Conservation (phyloP, 2,113 vertebrate species). For the Peromyscus maniculatus region DNA sequence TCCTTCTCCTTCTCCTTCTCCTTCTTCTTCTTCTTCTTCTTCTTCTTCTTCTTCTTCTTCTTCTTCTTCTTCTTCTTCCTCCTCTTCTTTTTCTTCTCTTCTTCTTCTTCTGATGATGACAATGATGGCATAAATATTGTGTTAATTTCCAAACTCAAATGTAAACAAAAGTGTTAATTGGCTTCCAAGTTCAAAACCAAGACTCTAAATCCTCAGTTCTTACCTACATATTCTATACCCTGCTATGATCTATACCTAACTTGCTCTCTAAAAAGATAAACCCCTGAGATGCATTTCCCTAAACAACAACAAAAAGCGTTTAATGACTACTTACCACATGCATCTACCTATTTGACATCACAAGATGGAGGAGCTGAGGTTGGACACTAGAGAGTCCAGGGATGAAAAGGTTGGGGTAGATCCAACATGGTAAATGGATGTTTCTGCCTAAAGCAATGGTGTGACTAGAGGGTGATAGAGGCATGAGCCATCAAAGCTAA, state of each 20-base stretch:
- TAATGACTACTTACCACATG: background rate
- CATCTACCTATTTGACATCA: background rate
- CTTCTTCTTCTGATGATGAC: too few species aligned
- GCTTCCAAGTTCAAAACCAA: background rate
- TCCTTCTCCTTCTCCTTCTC: too few species aligned
- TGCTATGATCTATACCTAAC: background rate
- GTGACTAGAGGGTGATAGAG: background rate
- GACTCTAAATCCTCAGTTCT: background rate
- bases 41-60: too few species aligned
- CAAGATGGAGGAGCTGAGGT: background rate
- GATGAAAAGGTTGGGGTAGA: background rate
- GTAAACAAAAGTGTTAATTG: background rate
- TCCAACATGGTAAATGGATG: too few species aligned
- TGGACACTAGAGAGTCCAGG: fast-evolving
- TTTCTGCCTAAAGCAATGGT: background rate
- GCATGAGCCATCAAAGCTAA: background rate
- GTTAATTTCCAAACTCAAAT: background rate
- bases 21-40: background rate
- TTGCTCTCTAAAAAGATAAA: background rate
- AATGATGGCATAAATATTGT: background rate
- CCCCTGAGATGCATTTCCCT: background rate
- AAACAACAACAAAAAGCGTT: background rate
- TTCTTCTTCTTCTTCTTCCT: too few species aligned
- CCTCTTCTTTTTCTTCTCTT: background rate
- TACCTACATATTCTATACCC: background rate